These are phyloP conservation scores for Rhipidura dahli DNA, from an alignment of 2,113 vertebrate genomes.

Conservation along the genomic window DNA sequence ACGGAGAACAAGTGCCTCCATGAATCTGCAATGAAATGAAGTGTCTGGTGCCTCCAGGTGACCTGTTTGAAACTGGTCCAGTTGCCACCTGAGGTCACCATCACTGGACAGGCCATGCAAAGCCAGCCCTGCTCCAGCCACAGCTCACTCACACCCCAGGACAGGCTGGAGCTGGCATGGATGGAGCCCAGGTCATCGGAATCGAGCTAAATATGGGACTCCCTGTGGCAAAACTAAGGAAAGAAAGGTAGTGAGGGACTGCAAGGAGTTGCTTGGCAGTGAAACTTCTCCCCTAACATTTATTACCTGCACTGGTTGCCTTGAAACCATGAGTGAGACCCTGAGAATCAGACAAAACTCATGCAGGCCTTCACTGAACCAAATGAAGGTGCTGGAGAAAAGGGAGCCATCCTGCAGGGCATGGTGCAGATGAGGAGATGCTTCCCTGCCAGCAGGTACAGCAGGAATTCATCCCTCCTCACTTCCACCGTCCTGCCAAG, in stretches of 20 bases:
- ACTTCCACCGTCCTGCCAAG: not conserved
- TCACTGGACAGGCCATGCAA: rapidly evolving
- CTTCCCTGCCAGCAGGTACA: not conserved
- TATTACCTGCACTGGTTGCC: not conserved
- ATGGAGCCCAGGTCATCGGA: not conserved
- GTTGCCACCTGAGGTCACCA: not conserved
- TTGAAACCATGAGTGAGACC: not conserved
- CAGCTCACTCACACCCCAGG: rapidly evolving
- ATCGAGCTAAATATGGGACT: rapidly evolving
- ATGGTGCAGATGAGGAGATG: rapidly evolving
- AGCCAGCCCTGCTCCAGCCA: not conserved
- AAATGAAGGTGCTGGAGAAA: not conserved
- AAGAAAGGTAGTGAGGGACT: not conserved
- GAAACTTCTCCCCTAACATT: not conserved
- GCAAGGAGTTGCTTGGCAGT: not conserved
- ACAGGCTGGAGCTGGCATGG: rapidly evolving
- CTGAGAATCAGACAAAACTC: not conserved
- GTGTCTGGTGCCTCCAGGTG: not conserved
- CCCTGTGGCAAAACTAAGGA: not conserved
- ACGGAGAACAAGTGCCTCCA: not conserved
- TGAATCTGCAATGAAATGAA: not conserved
- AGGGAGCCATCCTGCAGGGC: not conserved
- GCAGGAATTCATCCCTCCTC: not conserved
- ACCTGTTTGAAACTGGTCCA: not conserved
- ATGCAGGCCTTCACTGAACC: rapidly evolving